Conservation (phyloP, 2,888 invertebrate species). For the Idaea biselata region DNA sequence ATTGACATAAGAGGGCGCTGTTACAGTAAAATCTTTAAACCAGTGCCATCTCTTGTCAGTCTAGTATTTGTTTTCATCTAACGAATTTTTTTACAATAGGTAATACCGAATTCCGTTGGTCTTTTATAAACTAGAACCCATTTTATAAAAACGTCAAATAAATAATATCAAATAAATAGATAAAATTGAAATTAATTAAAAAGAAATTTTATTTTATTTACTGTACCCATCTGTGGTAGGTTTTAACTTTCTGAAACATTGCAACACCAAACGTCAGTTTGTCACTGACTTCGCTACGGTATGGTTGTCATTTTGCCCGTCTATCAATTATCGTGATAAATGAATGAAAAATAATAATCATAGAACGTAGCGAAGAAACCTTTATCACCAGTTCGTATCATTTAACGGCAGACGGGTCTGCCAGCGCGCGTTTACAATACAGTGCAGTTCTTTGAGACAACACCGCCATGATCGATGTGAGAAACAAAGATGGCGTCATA, state of each 20-base stretch:
- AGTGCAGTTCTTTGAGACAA: conserved; percentile 45
- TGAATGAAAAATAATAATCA: conserved; percentile 74
- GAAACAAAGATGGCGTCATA: conserved; percentile 82
- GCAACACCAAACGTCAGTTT: conserved; percentile 64
- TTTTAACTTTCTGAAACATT: conserved; percentile 2
- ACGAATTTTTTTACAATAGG: not conserved
- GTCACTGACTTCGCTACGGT: conserved; percentile 77
- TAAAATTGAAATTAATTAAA: conserved; percentile 9
- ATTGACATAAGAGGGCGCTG: not conserved
- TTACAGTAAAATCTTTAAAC: not conserved
- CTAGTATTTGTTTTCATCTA: not conserved
- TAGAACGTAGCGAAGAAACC: conserved; percentile 55
- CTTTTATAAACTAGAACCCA: not conserved
- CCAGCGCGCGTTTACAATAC: conserved; percentile 41
- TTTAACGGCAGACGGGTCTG: conserved; percentile 45
- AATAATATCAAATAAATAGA: conserved; percentile 1
- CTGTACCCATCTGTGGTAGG: not conserved
- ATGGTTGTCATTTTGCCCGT: conserved; percentile 76
- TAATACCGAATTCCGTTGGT: not conserved
- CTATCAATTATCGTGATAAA: conserved; percentile 71
- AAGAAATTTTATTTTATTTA: not conserved
- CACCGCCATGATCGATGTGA: conserved; percentile 79
- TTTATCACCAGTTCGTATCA: conserved; percentile 43
- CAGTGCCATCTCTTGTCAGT: conserved; percentile 14
- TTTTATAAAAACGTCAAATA: conserved; percentile 4